Percentiles rank a stretch among this genome's conserved stretches.
Conservation (phyloP, 2,888 invertebrate genomes). For the Aproaerema taeniolella region DNA sequence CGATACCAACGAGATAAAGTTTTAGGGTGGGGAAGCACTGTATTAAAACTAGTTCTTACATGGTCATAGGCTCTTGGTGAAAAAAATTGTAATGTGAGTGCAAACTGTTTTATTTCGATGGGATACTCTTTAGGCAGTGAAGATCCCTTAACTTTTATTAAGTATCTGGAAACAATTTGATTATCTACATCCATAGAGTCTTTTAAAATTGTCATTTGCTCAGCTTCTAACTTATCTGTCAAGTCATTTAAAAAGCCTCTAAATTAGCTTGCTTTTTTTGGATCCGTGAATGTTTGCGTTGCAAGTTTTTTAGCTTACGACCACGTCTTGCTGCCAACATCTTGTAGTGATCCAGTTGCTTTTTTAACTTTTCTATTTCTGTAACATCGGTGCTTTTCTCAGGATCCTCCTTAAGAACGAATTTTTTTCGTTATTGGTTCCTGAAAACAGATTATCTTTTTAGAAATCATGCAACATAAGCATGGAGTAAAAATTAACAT, state of each 20-base stretch:
- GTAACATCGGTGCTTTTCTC: too few species aligned
- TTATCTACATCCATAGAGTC: background rate
- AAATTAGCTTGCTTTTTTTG: background rate
- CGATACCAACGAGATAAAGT: background rate
- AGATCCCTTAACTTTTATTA: background rate
- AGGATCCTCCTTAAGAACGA: too few species aligned
- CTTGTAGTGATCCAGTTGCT: too few species aligned
- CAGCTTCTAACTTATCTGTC: background rate
- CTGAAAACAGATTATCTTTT: too few species aligned
- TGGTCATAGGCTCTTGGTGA: constrained; percentile 3
- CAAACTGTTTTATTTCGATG: constrained; percentile 1
- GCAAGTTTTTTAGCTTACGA: constrained; percentile 1
- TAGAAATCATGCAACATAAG: too few species aligned
- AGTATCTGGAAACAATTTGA: background rate
- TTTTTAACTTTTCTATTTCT: too few species aligned
- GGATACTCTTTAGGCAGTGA: background rate
- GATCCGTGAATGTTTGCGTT: background rate
- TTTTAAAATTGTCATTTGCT: background rate
- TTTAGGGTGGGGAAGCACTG: constrained; percentile 2
- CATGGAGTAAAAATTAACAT: too few species aligned
- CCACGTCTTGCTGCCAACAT: constrained; percentile 3
- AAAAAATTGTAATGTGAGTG: constrained; percentile 4
- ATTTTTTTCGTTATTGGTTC: too few species aligned
- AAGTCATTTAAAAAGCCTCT: background rate
- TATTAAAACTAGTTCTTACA: background rate